Evolutionary conservation across 2,113 vertebrate genomes (phyloP).

Genomic region (Callipepla squamata): DNA sequence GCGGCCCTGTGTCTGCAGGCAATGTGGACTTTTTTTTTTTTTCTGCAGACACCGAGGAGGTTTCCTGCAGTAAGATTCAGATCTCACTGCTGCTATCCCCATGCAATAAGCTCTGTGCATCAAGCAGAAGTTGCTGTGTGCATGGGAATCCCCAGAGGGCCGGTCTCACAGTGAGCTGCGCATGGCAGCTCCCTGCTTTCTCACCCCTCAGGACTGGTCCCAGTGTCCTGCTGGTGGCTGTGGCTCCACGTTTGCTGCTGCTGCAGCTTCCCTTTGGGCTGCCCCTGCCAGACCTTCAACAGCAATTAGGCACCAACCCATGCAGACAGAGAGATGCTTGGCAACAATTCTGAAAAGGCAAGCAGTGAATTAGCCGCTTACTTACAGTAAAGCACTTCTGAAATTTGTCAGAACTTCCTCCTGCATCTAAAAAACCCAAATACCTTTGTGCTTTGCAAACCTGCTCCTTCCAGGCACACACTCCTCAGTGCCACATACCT

Average conservation of each 20-base stretch:
- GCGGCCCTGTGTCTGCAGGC: neutral
- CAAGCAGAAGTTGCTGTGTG: neutral
- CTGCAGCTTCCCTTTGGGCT: neutral
- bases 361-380: neutral
- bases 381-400: neutral
- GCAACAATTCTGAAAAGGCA: neutral
- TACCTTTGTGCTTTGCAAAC: neutral
- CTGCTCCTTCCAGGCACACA: neutral
- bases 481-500: neutral
- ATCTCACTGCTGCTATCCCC: neutral
- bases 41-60: neutral
- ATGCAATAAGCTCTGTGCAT: neutral
- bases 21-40: neutral
- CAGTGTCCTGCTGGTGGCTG: neutral
- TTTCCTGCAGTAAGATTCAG: neutral
- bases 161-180: neutral
- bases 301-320: slow-evolving; percentile 23
- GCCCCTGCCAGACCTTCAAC: neutral
- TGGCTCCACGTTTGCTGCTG: neutral
- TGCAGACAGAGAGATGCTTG: neutral
- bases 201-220: neutral
- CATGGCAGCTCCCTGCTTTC: neutral
- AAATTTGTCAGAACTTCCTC: neutral
- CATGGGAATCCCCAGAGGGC: neutral
- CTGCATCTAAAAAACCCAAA: neutral